Base-by-base conservation (phyloP, 64 coral and sea anemone species). In the Actinia tenebrosa region DNA sequence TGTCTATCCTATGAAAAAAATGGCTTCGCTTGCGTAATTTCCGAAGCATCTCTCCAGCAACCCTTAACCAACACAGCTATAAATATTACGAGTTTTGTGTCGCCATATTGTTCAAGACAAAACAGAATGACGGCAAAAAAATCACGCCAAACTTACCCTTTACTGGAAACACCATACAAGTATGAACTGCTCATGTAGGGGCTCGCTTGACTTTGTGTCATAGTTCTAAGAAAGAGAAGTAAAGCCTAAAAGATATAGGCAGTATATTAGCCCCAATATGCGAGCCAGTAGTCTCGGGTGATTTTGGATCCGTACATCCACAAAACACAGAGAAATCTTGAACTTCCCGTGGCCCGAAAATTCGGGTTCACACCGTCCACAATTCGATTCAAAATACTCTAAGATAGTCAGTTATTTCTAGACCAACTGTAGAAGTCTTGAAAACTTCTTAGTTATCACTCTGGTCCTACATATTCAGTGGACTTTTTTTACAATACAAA, bases 401-500 rank as follows among this genome's bases (percentile, higher is more conserved):
- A 14, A 50, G 50, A 53, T 18, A 53, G n/a, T 81, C 16, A 45
- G 18, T 47, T 7, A 14, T 22, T 53, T 81, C 79, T 81, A 81
- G 79, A 81, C 16, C 9, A 81, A 45, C 14, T 81, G 45, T 81
- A 81, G 79, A 81, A 81, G 79, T 81, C 43, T 81, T 81, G 46
- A 50, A 8, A 81, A 81, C 79, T 81, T 52, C 79, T 81, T 81
- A 81, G 27, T 81, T 81, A 16, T 81, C 43, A 17, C 53, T 52
- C 80, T 92, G 80, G 58, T 81, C 78, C 90, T 92, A 92, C 90
- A 92, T 92, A 83, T 92, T 92, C 84, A 84, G 62, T 80, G 45
- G 47, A 84, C 84, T 45, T 42, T 77, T 77, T 84, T 80, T 53
- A 86, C 84, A 91, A 91, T 86, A 86, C 72, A 83, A 86, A 78